Evolutionary conservation across 2,797 vertebrate genomes (phyloP), one percentile per base, ranked within the genome.

Genomic region (Dermochelys coriacea): DNA sequence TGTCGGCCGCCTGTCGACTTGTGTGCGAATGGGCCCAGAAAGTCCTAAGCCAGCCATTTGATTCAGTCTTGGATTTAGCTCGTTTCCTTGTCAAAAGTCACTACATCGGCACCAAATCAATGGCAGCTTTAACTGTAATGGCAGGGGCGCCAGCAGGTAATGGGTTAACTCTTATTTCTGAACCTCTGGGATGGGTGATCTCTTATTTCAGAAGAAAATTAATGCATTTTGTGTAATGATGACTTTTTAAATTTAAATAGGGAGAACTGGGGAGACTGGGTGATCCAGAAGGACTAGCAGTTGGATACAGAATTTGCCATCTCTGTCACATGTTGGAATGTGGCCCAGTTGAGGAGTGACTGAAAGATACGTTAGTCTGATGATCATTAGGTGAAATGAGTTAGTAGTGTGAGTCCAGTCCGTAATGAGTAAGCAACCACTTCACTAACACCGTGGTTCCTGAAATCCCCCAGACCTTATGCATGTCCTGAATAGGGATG

Each of bases 1-100:
- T 99, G 50, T 99, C 99, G 78, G 99, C 99, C 1, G 99, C 99
- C 94, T 99, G 99, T 96, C 99, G 99, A 85, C 99, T 99, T 86
- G 99, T 99, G 86, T 99, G 99, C 74, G 99, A 99, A 91, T 99
- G 99, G 99, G 99, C 99, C 94, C 99, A 99, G 97, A 99, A 99
- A 97, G 99, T 99, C 96, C 98, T 99, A 95, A 99, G 99, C 98
- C 99, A 99, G 71, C 99, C 99, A 95, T 99, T 99, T 95, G 99
- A 99, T 91, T 99, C 98, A 0, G 99, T 99, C 92, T 98, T 99
- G 98, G 99, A 99, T 88, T 91, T 99, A 97, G 99, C 99, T 92
- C 99, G 99, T 96, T 99, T 99, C 98, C 99, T 99, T 45, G 99
- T 99, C 49, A 99, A 99, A 98, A 99, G 99, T 98, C 99, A 99